These are phyloP conservation scores for Miichthys miiuy DNA, from an alignment of 2,797 vertebrate species.

Conservation along the genomic window DNA sequence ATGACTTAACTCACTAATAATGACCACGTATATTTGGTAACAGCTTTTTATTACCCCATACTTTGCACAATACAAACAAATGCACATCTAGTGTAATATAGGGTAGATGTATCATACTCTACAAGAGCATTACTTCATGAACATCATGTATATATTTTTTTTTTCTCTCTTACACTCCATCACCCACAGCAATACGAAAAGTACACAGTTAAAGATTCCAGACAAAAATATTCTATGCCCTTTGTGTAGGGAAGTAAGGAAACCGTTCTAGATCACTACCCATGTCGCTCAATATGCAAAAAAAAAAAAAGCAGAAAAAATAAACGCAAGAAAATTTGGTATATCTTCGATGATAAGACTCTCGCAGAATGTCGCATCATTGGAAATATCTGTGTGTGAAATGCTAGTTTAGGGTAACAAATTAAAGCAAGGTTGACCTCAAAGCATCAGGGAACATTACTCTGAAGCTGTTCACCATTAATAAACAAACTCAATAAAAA, in stretches of 20 bases:
- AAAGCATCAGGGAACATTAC: constrained; percentile 5
- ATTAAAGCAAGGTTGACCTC: constrained; percentile 16
- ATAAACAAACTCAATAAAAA: constrained; percentile 4
- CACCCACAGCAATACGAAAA: constrained; percentile 62
- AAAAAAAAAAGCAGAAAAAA: constrained; percentile 46
- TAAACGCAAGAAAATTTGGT: neutral
- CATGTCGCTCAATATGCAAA: constrained; percentile 32
- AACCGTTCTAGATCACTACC: constrained; percentile 40
- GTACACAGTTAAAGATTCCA: constrained; percentile 60
- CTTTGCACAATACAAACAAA: constrained; percentile 74
- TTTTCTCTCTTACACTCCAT: constrained; percentile 41
- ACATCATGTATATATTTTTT: constrained; percentile 69
- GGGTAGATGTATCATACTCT: constrained; percentile 75
- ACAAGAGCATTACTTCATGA: constrained; percentile 79
- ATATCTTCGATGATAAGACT: constrained; percentile 38
- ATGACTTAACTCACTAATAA: neutral
- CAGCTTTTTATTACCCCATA: constrained; percentile 73
- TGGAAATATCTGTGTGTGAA: constrained; percentile 33
- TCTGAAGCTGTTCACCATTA: constrained; percentile 10
- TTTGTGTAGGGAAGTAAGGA: constrained; percentile 42
- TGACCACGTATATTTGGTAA: constrained; percentile 28
- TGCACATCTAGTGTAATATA: constrained; percentile 70
- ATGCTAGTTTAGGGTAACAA: constrained; percentile 24
- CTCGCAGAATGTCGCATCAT: constrained; percentile 48
- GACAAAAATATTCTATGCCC: constrained; percentile 69